Base-by-base conservation (phyloP, 2,113 vertebrate species). In the Mirounga angustirostris region DNA sequence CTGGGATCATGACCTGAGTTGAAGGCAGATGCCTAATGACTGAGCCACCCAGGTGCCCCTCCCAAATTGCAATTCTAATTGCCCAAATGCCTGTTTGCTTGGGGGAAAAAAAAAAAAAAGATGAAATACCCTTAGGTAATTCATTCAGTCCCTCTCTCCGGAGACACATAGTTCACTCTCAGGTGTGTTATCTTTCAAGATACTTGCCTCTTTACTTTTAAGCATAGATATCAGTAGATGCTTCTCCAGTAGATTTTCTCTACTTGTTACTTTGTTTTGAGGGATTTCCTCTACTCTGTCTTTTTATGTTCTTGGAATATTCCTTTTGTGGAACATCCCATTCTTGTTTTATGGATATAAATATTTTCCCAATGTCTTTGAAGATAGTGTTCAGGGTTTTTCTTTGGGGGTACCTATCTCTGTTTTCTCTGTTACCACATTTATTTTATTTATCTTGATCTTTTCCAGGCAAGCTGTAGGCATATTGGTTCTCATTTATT, bases 291-390 rank as follows among this genome's bases (percentile, higher is more conserved):
- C 30, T 71, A 26, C 26, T 89, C 33, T 43, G 46, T 50, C 56
- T 93, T 92, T 83, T 40, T 59, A 36, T 71, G 15, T 88, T 84
- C 40, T 91, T 67, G n/a, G 33, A 21, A 56, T 96, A 76, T 87
- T 91, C 33, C 33, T 90, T 92, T 97, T 95, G 11, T 91, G 19
- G 71, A 78, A 71, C 30, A 52, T 50, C 33, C 13, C 40, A 36
- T 94, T 96, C 63, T 91, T 89, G 21, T 94, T 92, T 95, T 84
- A 78, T 67, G n/a, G 9, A 14, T 82, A 16, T 59, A 43, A 85
- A 54, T 65, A 85, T 30, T 85, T 97, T 33, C 21, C 61, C 24
- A 82, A 2, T 69, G 28, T 87, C 79, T 94, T 61, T 67, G 87
- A 95, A 83, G 14, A 58, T 90, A 19, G 58, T 63, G 9, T 54